phyloP scores from a whole-genome alignment of 2,113 vertebrate genomes.

The Mesitornis unicolor region DNA sequence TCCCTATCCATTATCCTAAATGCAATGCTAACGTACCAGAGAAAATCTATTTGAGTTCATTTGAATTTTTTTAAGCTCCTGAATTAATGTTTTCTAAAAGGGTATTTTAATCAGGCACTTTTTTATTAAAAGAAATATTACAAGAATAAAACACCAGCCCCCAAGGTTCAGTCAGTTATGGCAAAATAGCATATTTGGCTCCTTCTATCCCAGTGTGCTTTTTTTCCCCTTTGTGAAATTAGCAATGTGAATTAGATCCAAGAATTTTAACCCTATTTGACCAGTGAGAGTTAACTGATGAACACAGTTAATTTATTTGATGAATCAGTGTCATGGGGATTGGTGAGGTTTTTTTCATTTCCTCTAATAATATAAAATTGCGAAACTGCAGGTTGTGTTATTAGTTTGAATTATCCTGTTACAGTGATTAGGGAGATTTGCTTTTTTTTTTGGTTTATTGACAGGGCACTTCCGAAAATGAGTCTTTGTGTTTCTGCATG shows the following conservation, averaged over 20 bases:
- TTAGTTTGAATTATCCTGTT: not conserved
- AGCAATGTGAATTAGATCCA: constrained; percentile 40
- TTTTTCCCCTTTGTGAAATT: not conserved
- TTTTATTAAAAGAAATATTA: constrained; percentile 61
- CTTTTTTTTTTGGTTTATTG: not conserved
- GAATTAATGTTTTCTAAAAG: constrained; percentile 77
- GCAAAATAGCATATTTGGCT: not conserved
- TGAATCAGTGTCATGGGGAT: constrained; percentile 21
- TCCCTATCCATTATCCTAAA: constrained; percentile 76
- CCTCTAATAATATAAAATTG: constrained; percentile 13
- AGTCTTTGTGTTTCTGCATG: not conserved
- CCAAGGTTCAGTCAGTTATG: constrained; percentile 27
- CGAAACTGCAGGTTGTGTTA: not conserved
- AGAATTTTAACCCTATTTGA: constrained; percentile 57
- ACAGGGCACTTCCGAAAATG: not conserved
- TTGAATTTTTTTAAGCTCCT: constrained; percentile 64
- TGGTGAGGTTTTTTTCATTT: not conserved
- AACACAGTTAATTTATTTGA: constrained; percentile 57
- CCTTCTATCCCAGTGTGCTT: not conserved
- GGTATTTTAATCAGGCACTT: constrained; percentile 69
- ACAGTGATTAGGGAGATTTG: not conserved
- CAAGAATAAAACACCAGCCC: constrained; percentile 21
- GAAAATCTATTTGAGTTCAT: constrained; percentile 78
- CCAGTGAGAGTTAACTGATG: constrained; percentile 57
- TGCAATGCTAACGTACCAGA: constrained; percentile 68